phyloP scores from a whole-genome alignment of 2,113 vertebrate genomes.

The Sclerurus mexicanus region DNA sequence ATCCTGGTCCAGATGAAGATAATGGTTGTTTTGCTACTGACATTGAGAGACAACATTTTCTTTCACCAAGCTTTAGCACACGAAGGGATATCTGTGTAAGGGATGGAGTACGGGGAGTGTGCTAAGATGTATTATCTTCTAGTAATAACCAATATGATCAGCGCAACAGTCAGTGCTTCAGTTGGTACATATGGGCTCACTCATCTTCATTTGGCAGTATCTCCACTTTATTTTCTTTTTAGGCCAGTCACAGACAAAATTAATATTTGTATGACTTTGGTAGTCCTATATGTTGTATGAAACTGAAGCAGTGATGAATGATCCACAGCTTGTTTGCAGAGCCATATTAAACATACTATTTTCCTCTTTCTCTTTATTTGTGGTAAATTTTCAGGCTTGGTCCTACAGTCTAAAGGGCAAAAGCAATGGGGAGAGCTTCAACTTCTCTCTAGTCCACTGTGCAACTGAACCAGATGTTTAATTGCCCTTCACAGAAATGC shows the following conservation, averaged over 20 bases:
- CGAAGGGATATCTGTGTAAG: background rate
- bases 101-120: background rate
- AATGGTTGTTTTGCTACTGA: background rate
- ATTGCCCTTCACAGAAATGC: background rate
- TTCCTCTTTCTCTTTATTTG: background rate
- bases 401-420: background rate
- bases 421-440: background rate
- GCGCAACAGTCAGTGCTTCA: background rate
- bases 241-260: background rate
- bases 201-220: background rate
- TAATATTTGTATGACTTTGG: background rate
- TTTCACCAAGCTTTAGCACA: background rate
- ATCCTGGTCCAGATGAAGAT: background rate
- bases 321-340: background rate
- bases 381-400: background rate
- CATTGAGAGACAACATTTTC: background rate
- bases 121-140: background rate
- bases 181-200: background rate
- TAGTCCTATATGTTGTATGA: background rate
- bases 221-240: background rate
- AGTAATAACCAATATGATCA: background rate
- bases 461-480: background rate
- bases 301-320: background rate
- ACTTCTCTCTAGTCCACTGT: background rate
- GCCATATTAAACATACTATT: rapidly evolving